These are phyloP conservation scores for Heteronetta atricapilla DNA, from an alignment of 2,113 vertebrate genomes.

Conservation along the genomic window DNA sequence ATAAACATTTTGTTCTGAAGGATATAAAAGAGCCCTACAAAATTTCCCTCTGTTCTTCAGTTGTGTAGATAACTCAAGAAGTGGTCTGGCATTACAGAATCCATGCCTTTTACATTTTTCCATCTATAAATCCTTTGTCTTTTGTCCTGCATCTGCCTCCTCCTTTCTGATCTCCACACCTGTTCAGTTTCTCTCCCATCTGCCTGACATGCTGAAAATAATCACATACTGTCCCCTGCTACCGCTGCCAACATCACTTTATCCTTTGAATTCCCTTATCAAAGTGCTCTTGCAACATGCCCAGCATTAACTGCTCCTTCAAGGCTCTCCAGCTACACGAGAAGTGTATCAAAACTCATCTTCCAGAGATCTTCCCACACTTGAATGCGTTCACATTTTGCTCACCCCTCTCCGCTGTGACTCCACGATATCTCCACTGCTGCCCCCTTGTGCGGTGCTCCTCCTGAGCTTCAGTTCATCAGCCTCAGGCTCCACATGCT, in stretches of 20 bases:
- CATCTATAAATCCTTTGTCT: not conserved
- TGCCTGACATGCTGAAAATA: not conserved
- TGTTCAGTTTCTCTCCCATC: not conserved
- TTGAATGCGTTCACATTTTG: not conserved
- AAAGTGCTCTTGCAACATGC: not conserved
- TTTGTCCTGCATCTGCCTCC: not conserved
- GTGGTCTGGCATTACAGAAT: not conserved
- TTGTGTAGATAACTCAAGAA: not conserved
- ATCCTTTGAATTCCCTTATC: not conserved
- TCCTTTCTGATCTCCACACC: not conserved
- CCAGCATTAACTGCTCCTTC: not conserved
- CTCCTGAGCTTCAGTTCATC: not conserved
- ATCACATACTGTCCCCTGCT: not conserved
- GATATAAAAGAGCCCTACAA: not conserved
- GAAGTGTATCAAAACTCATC: not conserved
- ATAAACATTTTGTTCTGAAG: not conserved
- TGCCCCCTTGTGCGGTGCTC: rapidly evolving
- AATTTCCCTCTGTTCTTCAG: not conserved
- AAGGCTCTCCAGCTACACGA: not conserved
- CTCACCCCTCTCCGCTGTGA: not conserved
- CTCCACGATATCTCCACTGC: not conserved
- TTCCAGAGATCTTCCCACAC: not conserved
- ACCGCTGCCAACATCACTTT: not conserved
- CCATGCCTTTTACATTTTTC: not conserved
- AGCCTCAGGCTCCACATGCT: not conserved